Percentiles rank a stretch among this genome's conserved stretches.
These are phyloP conservation scores for Nematopogon swammerdamellus DNA, from an alignment of 2,888 invertebrate genomes.

Conservation along the genomic window DNA sequence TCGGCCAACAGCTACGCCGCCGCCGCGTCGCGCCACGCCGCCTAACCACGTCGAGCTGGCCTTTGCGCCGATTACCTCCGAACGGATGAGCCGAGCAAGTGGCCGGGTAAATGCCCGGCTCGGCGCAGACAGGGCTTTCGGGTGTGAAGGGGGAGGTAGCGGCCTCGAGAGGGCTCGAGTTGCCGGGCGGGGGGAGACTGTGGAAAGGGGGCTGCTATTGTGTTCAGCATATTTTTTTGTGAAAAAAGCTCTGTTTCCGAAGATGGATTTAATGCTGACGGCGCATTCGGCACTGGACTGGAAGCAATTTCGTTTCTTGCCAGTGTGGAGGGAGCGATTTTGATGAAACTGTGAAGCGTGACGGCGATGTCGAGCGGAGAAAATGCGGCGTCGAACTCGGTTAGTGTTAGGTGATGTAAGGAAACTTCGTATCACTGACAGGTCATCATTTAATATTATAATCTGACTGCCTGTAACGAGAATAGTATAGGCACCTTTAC, in stretches of 20 bases:
- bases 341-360: background rate
- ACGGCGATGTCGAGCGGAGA: too few species aligned
- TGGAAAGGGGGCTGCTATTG: background rate
- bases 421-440: too few species aligned
- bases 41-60: background rate
- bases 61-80: background rate
- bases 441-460: too few species aligned
- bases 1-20: too few species aligned
- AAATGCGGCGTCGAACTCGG: too few species aligned
- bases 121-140: background rate
- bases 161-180: too few species aligned
- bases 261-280: background rate
- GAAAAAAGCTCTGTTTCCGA: background rate
- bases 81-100: background rate
- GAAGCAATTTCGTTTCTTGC: background rate
- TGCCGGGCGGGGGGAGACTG: background rate
- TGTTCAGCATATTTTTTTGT: background rate
- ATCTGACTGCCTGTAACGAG: too few species aligned
- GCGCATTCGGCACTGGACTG: background rate
- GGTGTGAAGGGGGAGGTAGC: background rate
- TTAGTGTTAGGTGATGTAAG: too few species aligned
- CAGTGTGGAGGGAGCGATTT: background rate
- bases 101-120: background rate
- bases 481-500: too few species aligned
- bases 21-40: background rate